Conservation (phyloP, 2,888 invertebrate genomes). For the Philopedon plagiatum region DNA sequence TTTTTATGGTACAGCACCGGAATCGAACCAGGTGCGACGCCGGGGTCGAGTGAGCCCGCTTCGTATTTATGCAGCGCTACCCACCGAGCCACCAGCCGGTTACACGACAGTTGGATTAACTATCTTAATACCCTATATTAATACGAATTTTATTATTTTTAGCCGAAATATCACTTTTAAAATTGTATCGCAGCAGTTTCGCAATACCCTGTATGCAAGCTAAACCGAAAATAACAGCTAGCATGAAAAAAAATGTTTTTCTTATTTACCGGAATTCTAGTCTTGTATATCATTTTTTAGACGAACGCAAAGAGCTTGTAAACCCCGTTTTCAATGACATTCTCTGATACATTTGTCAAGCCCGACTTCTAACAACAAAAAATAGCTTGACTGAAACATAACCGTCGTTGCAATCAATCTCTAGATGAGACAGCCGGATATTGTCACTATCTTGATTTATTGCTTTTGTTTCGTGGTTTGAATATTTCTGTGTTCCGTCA, state of each 20-base stretch:
- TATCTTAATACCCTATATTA: too few species aligned
- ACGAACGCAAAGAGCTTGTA: neutral
- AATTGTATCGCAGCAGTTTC: too few species aligned
- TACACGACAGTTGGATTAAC: too few species aligned
- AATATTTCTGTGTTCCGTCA: conserved; percentile 9
- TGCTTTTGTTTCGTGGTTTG: conserved; percentile 11
- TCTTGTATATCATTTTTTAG: neutral
- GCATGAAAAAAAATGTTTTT: neutral
- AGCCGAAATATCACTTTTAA: too few species aligned
- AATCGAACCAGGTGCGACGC: too few species aligned
- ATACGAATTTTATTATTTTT: too few species aligned
- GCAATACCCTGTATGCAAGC: too few species aligned
- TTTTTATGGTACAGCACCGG: too few species aligned
- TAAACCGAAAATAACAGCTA: too few species aligned
- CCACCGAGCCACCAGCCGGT: too few species aligned
- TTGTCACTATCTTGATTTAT: conserved; percentile 23
- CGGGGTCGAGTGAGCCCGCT: too few species aligned
- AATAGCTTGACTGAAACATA: neutral
- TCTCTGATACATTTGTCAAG: conserved; percentile 15
- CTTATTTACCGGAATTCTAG: neutral
- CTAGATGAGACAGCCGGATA: conserved; percentile 14
- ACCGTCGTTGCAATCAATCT: conserved; percentile 17
- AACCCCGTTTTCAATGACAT: conserved; percentile 1
- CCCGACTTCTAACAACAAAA: conserved; percentile 20
- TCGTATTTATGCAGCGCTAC: too few species aligned